Evolutionary conservation across 2,888 invertebrate species (phyloP), one percentile per base, ranked within the genome.

Genomic region (Dolomedes plantarius): DNA sequence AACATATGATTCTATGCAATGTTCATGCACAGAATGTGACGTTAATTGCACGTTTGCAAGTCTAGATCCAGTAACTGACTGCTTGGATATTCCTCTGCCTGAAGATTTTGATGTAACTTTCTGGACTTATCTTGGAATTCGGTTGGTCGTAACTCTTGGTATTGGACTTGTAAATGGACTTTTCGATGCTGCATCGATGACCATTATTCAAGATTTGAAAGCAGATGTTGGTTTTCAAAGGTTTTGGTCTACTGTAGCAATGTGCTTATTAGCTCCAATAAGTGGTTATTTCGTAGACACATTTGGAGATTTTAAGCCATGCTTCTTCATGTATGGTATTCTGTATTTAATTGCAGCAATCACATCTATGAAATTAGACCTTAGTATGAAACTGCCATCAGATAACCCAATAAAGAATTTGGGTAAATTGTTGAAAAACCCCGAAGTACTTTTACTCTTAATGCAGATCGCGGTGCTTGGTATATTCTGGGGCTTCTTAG

Each of bases 401-500:
- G 76, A 83, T 13, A 77, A 72, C 28, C 69, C 83, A 9, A 13
- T 76, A n/a, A 64, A 27, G 13, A 76, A 83, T 46, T 32, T 83
- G 16, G 56, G 36, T 27, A 36, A 39, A 13, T 36, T 83, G 16
- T 0, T 83, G 7, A 46, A 36, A n/a, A 83, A 64, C 56, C 46
- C 77, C 13, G 83, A 83, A 46, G 83, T 83, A 0, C 11, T 64
- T 27, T 27, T 83, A 11, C 32, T 83, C 5, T 39, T 83, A 3
- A 32, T 83, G 9, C 83, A 83, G 46, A 75, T 83, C n/a, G 71
- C 77, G 23, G 67, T 36, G 1, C 41, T 83, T 19, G 95, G 95
- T 39, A 94, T 94, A 28, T 94, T 95, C n/a, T 95, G 95, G 95
- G 95, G 95, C 46, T 95, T 95, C 91, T 94, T 96, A 89, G 95